Base-by-base conservation (phyloP, 2,113 vertebrate genomes). In the Vulpes lagopus region DNA sequence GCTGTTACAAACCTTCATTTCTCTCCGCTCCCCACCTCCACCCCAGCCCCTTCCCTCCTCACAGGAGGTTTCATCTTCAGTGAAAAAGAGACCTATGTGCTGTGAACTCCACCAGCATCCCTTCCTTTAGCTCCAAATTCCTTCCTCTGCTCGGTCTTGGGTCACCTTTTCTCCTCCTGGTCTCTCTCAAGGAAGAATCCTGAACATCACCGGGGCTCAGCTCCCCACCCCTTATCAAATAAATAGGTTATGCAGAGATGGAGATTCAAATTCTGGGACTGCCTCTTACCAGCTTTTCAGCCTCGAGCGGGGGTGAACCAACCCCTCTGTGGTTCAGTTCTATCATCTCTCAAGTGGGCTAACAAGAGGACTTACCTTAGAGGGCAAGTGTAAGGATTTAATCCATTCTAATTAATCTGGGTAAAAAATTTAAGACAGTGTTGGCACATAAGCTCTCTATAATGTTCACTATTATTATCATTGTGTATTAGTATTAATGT, bases 1-100 rank as follows among this genome's bases (percentile, higher is more conserved):
- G 96, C 95, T 98, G 95, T 86, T 19, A 55, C 4, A 19, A 86
- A 86, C 38, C 94, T 84, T 62, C 74, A 14, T 85, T 27, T 79
- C 60, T 25, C 88, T 87, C 80, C 12, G 59, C 17, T 73, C 91
- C 84, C 89, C 65, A 73, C 78, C 73, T 60, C 80, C 92, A 55
- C 10, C 49, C 55, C 53, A 10, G 1, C 11, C 87, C 10, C 53
- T 30, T 76, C 30, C 65, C 59, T 78, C 35, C 14, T 55, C 65
- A 9, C 27, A 3, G 49, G 2, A 32, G 53, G 65, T 30, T 69
- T 43, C 38, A n/a, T 69, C 76, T 60, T 60, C 49, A 17, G 32
- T 1, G 20, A 38, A 22, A 73, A 86, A 59, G 51, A 80, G 53
- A 74, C 2, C 20, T 2, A 6, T 2, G 11, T 51, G 14, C 62